Evolutionary conservation across 2,888 invertebrate species (phyloP), one percentile per base, ranked within the genome.

Genomic region (Metalampra italica): DNA sequence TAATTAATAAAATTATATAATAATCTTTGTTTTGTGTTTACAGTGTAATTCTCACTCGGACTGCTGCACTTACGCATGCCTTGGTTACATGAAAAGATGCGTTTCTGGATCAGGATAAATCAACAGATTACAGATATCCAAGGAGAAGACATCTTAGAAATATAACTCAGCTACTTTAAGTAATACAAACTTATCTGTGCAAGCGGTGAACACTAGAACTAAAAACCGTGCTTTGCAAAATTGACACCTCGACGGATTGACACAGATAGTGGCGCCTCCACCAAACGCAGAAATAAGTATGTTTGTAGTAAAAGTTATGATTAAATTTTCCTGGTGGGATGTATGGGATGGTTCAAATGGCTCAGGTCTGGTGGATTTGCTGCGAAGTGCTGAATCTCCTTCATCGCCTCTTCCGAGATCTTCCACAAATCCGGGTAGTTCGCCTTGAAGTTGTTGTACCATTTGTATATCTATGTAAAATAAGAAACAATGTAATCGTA

Each of bases 351-450:
- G 45, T 91, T 88, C 79, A 95, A 88, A 53, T 92, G 89, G 7
- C 92, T 91, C 32, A 95, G 68, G 75, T 95, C 94, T 1, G 95
- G 95, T 0, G 93, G 94, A 81, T 94, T 94, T 43, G 91, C 92
- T 39, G 92, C 92, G 59, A 94, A 94, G 43, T 91, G 84, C 43
- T 79, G 87, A 46, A 95, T 91, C 73, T 94, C 93, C 53, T 91
- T 91, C 92, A 95, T 92, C 14, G 93, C 95, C 11, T 71, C 89
- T 50, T 90, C 92, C 0, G 92, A 93, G 46, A 95, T 92, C 54
- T 90, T 83, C 95, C 95, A 95, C 39, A 95, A 72, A 5, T 92
- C 91, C 0, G 94, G 92, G 71, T 93, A 82, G 53, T 92, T 91
- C 9, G 71, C 73, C 72, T 95, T 95, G 64, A 94, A 95, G 30